A percentile compares a stretch with the other conserved stretches of the same genome.
These are phyloP conservation scores for Bolinopsis microptera DNA, from an alignment of 37 sponge, comb jelly and placozoan species.

Conservation along the genomic window DNA sequence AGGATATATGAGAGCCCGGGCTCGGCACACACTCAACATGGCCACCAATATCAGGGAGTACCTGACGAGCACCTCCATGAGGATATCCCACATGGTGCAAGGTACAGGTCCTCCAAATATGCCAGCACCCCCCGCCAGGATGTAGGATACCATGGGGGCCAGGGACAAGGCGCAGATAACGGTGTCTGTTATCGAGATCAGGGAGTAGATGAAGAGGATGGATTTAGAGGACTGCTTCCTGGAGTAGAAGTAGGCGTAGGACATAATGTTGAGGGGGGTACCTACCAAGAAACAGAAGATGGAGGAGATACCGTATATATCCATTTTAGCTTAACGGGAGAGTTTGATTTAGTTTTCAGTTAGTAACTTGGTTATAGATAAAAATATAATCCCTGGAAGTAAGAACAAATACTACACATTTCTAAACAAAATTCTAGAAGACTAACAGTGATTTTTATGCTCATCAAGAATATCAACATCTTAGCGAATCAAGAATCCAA, in stretches of 20 bases:
- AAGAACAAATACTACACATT: too few species aligned
- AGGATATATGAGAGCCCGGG: neutral
- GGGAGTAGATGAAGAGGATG: neutral
- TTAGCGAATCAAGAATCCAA: too few species aligned
- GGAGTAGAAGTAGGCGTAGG: neutral
- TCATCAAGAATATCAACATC: too few species aligned
- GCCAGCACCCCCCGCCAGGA: neutral
- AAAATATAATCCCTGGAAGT: too few species aligned
- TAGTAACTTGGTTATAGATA: too few species aligned
- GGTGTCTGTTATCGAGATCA: neutral
- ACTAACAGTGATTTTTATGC: too few species aligned
- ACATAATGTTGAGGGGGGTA: neutral
- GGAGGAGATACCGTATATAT: constrained; percentile 18
- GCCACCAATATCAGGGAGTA: neutral
- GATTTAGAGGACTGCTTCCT: neutral
- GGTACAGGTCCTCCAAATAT: neutral
- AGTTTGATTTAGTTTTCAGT: too few species aligned
- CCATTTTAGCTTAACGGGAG: neutral
- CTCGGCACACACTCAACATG: neutral
- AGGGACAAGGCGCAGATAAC: neutral
- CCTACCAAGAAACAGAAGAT: neutral
- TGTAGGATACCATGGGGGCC: neutral
- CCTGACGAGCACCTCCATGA: neutral
- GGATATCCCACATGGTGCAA: neutral
- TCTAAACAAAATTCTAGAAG: too few species aligned